Percentiles rank a stretch among this genome's conserved stretches.
Conservation (phyloP, 1,140 invertebrate species). For the Pristionchus pacificus region DNA sequence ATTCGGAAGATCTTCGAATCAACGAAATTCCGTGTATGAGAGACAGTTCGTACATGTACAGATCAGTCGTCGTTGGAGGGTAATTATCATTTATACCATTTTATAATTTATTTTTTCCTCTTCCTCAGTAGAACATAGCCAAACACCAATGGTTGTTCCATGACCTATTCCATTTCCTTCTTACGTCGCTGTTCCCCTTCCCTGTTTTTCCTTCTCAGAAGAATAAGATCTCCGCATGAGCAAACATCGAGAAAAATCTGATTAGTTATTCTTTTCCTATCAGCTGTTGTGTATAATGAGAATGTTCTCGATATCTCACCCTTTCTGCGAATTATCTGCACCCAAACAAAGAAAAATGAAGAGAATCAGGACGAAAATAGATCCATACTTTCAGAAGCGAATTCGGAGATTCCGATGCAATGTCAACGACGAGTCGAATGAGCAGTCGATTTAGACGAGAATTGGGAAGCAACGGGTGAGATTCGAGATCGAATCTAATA, state of each 20-base stretch:
- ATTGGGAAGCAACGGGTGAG: background rate
- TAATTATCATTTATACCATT: background rate
- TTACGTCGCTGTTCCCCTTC: background rate
- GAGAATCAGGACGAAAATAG: too few species aligned
- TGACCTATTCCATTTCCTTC: too few species aligned
- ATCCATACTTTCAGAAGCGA: too few species aligned
- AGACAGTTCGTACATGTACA: background rate
- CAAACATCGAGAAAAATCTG: too few species aligned
- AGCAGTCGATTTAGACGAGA: background rate
- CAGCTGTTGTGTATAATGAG: too few species aligned
- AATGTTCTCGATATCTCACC: background rate
- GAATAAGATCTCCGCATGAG: too few species aligned
- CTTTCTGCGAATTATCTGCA: too few species aligned
- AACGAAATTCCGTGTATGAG: background rate
- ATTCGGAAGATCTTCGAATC: background rate
- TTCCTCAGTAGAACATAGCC: too few species aligned
- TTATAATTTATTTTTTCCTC: background rate
- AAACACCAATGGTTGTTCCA: too few species aligned
- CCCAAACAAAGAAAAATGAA: too few species aligned
- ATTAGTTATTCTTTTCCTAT: too few species aligned
- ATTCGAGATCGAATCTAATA: background rate
- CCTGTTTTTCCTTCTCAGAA: background rate
- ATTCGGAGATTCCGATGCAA: background rate
- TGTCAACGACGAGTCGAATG: background rate
- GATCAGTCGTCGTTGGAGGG: background rate